These are phyloP conservation scores for Rhinogobio ventralis DNA, from an alignment of 2,797 vertebrate genomes.

Conservation along the genomic window DNA sequence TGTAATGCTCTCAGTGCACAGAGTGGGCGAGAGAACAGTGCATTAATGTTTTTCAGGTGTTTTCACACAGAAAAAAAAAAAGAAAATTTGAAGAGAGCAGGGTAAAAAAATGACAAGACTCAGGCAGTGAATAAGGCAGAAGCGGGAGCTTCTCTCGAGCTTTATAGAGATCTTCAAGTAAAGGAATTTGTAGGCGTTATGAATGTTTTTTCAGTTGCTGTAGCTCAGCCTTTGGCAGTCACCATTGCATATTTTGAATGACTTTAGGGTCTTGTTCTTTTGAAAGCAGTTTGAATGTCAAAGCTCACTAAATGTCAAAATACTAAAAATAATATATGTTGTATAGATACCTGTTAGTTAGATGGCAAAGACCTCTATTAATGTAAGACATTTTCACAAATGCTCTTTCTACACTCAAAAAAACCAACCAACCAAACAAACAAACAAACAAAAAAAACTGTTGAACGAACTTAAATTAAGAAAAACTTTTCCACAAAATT, in stretches of 20 bases:
- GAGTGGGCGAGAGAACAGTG: neutral
- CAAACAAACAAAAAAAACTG: too few species aligned
- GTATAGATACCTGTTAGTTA: constrained; percentile 1
- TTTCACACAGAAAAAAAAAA: constrained; percentile 1
- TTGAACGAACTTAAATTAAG: too few species aligned
- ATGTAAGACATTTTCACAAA: neutral
- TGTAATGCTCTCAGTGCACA: constrained; percentile 10
- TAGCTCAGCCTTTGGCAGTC: neutral
- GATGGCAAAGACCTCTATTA: neutral
- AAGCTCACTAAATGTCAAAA: constrained; percentile 30
- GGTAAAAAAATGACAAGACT: neutral
- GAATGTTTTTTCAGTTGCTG: neutral
- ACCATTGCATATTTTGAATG: constrained; percentile 7
- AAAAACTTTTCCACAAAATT: too few species aligned
- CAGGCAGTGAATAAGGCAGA: neutral
- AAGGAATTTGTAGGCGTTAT: constrained; percentile 7
- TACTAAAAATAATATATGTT: neutral
- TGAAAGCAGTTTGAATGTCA: constrained; percentile 19
- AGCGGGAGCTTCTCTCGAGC: neutral
- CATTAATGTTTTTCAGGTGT: constrained; percentile 12
- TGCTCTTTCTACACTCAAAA: neutral
- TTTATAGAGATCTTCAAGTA: constrained; percentile 9
- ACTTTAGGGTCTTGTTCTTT: constrained; percentile 22
- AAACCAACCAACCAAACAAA: too few species aligned
- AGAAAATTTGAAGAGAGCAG: neutral